Base-by-base conservation (phyloP, 2,888 invertebrate species). In the Rambutsinella grinnellia region DNA sequence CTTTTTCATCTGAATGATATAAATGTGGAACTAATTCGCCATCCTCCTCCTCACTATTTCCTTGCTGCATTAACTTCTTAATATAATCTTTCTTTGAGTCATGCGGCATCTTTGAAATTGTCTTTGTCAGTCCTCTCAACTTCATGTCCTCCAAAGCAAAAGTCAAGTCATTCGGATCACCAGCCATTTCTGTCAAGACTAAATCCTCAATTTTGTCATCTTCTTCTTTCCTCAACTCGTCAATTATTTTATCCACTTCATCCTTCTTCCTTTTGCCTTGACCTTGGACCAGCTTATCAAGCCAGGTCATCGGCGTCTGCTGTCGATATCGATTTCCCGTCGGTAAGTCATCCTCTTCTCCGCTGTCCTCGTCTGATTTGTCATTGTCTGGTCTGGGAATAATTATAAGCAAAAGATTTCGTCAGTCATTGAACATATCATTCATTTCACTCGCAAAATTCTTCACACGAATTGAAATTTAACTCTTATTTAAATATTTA, bases 121-220 rank as follows among this genome's bases (percentile, higher is more conserved):
- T 66, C 47, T 66, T 60, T 54, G 49, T 58, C 56, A 68, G 19
- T 0, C 65, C 57, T 3, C 46, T 46, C 8, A 58, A 24, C 23
- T 78, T 78, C 36, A 79, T 63, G 6, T 79, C 79, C n/a, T 65
- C 58, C 46, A 79, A 44, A 1, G 74, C 79, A 47, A 57, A 79
- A 2, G 24, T 27, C 8, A 79, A 27, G 24, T 79, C 70, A 28
- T 47, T 66, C 1, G 79, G 79, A 62, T 79, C 79, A 13, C 62
- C 57, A 2, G 75, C 70, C 63, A 79, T 46, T 17, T 79, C 79
- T 8, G 66, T 57, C 3, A 68, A 65, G 15, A 62, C 67, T 26
- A 47, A n/a, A 6, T 79, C 76, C 53, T 76, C 79, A 61, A 57
- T 46, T 49, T 61, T 47, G 28, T 65, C 62, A 21, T 79, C 75